Conservation (phyloP, 2,888 invertebrate species). For the Latrodectus hesperus region DNA sequence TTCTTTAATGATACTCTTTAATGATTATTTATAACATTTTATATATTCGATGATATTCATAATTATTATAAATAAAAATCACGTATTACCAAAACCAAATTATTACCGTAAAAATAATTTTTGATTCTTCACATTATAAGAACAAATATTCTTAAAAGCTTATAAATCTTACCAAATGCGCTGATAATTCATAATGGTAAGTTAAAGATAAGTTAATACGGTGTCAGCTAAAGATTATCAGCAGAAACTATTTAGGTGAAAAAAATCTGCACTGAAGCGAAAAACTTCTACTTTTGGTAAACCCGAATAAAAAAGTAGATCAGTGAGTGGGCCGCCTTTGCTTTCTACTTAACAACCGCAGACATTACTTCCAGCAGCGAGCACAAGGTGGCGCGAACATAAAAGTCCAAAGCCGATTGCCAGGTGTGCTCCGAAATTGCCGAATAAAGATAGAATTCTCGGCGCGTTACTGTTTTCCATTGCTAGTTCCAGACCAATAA, state of each 20-base stretch:
- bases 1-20: too few species aligned
- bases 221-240: too few species aligned
- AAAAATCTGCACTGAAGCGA: constrained; percentile 28
- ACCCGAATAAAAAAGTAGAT: constrained; percentile 28
- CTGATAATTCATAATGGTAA: too few species aligned
- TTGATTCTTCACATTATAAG: too few species aligned
- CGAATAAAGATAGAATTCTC: constrained; percentile 69
- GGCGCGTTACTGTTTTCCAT: constrained; percentile 67
- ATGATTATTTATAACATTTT: too few species aligned
- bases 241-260: neutral
- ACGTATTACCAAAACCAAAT: too few species aligned
- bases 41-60: too few species aligned
- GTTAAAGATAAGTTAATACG: too few species aligned
- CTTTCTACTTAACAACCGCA: constrained; percentile 68
- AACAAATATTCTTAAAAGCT: too few species aligned
- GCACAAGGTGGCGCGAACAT: constrained; percentile 68
- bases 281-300: constrained; percentile 8
- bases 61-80: too few species aligned
- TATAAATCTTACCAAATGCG: too few species aligned
- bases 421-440: constrained; percentile 66
- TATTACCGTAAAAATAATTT: too few species aligned
- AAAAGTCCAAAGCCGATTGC: constrained; percentile 69
- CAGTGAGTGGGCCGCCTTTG: constrained; percentile 67
- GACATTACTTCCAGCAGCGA: constrained; percentile 67
- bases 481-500: constrained; percentile 67